These are phyloP conservation scores for Neomonachus schauinslandi DNA, from an alignment of 2,113 vertebrate species.

Conservation along the genomic window DNA sequence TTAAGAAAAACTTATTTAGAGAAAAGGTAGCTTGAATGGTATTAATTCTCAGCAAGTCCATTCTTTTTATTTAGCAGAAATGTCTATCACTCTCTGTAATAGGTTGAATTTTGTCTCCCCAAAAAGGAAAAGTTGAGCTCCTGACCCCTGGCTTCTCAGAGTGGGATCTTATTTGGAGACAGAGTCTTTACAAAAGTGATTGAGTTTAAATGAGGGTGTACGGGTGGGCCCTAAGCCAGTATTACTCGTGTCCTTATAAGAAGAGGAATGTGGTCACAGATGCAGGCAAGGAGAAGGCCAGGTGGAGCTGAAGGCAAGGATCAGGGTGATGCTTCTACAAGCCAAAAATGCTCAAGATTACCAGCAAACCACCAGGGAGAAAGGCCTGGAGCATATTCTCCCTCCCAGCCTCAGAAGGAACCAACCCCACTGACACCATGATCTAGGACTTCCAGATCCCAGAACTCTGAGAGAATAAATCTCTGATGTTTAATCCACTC, in stretches of 20 bases:
- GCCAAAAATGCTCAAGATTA: background rate
- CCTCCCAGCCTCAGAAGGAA: background rate
- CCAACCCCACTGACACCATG: accelerated
- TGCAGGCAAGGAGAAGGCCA: accelerated
- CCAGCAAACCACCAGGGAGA: background rate
- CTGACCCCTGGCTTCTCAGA: background rate
- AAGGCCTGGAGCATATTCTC: too few relatives aligned
- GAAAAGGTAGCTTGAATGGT: background rate
- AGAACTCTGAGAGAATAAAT: background rate
- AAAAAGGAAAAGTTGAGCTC: background rate
- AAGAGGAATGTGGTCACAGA: background rate
- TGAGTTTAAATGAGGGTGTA: background rate
- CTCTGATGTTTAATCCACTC: background rate
- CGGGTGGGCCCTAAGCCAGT: accelerated
- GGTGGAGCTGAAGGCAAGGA: too few relatives aligned
- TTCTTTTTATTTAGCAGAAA: background rate
- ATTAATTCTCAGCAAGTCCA: background rate
- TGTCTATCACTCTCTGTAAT: background rate
- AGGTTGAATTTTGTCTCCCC: background rate
- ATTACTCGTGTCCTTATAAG: background rate
- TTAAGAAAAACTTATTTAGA: too few relatives aligned
- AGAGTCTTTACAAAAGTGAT: background rate
- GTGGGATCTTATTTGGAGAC: background rate
- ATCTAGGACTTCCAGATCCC: background rate
- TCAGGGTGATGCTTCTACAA: accelerated